These are phyloP conservation scores for Cheilosia urbana DNA, from an alignment of 2,888 invertebrate species.

Conservation along the genomic window DNA sequence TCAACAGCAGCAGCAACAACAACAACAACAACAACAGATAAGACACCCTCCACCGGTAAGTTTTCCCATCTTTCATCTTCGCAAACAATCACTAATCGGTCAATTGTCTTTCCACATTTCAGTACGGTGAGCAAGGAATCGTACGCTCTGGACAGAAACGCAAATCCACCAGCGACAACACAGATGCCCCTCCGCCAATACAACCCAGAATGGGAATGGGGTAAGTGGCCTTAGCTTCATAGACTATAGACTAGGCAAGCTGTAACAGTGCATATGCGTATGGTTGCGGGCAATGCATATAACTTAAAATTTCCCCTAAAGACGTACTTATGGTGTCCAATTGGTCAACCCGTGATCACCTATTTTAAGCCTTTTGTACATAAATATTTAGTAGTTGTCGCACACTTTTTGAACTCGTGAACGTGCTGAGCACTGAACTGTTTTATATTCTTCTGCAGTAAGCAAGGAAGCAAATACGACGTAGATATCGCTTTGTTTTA, in stretches of 20 bases:
- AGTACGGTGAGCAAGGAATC: constrained; percentile 63
- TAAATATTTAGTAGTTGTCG: constrained; percentile 12
- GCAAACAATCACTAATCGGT: not conserved
- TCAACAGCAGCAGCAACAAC: constrained; percentile 18
- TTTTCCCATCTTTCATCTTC: not conserved
- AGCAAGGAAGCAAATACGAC: too few species aligned
- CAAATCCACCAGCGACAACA: constrained; percentile 61
- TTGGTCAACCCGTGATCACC: constrained; percentile 8
- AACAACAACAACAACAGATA: constrained; percentile 32
- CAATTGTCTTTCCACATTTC: not conserved
- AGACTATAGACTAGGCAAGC: constrained; percentile 1
- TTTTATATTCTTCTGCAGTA: too few species aligned
- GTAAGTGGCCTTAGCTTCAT: constrained; percentile 47
- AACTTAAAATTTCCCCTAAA: constrained; percentile 3
- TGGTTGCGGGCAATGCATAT: constrained; percentile 58
- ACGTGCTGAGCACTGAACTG: too few species aligned
- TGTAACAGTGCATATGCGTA: constrained; percentile 27
- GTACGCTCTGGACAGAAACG: constrained; percentile 61
- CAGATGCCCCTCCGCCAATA: constrained; percentile 58
- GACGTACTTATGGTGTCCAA: constrained; percentile 4
- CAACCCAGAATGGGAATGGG: constrained; percentile 68
- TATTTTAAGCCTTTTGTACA: constrained; percentile 19
- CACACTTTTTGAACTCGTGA: not conserved
- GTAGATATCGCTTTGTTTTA: too few species aligned
- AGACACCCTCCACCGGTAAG: constrained; percentile 47